Conservation (phyloP, 92 coral and sea anemone species). For the Parazoanthus darwini region DNA sequence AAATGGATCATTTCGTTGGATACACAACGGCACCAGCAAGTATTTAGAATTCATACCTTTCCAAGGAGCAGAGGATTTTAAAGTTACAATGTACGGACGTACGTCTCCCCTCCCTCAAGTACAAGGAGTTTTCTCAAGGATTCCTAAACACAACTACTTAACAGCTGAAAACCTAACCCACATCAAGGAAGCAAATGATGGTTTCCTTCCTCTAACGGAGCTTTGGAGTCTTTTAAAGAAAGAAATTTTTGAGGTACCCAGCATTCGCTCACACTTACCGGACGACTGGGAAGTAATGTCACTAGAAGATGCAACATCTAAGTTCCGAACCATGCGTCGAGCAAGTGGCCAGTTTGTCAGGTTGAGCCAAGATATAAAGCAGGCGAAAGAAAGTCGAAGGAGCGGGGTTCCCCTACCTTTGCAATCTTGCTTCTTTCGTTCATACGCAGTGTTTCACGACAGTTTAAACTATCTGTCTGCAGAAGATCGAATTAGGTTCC, state of each 20-base stretch:
- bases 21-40: neutral
- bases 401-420: constrained; percentile 37
- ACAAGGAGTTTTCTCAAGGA: constrained; percentile 43
- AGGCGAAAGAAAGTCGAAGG: constrained; percentile 41
- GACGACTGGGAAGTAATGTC: constrained; percentile 37
- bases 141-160: constrained; percentile 39
- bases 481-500: constrained; percentile 56
- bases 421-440: constrained; percentile 46
- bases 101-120: constrained; percentile 48
- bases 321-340: constrained; percentile 28
- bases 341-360: constrained; percentile 37
- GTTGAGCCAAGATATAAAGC: constrained; percentile 36
- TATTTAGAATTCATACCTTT: constrained; percentile 35
- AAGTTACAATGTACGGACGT: constrained; percentile 55
- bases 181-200: constrained; percentile 40
- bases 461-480: constrained; percentile 48
- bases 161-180: constrained; percentile 27
- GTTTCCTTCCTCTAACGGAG: constrained; percentile 53
- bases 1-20: constrained; percentile 27
- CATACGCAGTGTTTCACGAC: constrained; percentile 49
- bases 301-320: constrained; percentile 36
- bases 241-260: constrained; percentile 55
- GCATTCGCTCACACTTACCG: constrained; percentile 39
- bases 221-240: constrained; percentile 52
- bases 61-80: constrained; percentile 43